These are phyloP conservation scores for Thomomys bottae DNA, from an alignment of 2,113 vertebrate species.

Conservation along the genomic window DNA sequence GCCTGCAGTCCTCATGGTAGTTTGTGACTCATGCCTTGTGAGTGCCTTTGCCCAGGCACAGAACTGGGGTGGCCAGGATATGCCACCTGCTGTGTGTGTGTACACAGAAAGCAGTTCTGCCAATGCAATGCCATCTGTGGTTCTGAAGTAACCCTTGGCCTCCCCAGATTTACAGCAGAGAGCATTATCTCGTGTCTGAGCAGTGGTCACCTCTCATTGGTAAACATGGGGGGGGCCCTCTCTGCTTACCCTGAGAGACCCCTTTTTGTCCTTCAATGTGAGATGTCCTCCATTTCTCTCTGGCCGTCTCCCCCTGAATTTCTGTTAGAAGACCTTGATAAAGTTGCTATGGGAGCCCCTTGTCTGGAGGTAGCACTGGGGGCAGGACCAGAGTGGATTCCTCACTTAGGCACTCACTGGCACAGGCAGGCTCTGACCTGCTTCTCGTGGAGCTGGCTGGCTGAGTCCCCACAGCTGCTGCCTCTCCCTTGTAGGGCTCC, in stretches of 20 bases:
- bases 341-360: neutral
- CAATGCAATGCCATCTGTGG: too few species aligned
- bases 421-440: neutral
- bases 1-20: neutral
- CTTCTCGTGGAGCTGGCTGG: too few species aligned
- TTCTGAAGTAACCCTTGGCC: neutral
- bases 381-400: neutral
- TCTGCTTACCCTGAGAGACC: neutral
- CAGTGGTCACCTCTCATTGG: neutral
- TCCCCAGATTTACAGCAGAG: neutral
- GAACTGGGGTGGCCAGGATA: neutral
- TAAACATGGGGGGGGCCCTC: neutral
- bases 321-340: neutral
- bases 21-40: neutral
- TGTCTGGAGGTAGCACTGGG: neutral
- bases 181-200: too few species aligned
- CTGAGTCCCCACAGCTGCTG: neutral
- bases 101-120: neutral
- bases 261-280: neutral
- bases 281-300: neutral
- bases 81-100: neutral
- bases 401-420: neutral
- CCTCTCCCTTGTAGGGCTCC: conserved; percentile 43
- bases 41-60: neutral
- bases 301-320: neutral